phyloP scores from a whole-genome alignment of 2,797 vertebrate genomes.

The Mionectes olivaceus region DNA sequence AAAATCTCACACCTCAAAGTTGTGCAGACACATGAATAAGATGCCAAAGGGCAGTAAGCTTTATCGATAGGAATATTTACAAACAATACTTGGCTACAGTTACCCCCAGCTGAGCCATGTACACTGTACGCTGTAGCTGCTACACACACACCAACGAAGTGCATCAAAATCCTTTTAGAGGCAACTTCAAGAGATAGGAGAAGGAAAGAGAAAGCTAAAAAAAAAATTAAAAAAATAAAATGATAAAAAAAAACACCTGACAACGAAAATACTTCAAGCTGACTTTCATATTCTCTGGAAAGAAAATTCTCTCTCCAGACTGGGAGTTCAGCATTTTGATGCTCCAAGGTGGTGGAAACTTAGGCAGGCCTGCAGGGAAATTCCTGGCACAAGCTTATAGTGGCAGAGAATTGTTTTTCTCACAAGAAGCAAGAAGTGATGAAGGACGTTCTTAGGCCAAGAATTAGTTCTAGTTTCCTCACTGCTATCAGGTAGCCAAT shows the following conservation, averaged over 20 bases:
- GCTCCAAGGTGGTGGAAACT: slow-evolving; percentile 26
- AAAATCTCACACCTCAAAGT: background rate
- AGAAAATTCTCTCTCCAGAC: background rate
- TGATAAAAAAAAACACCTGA: background rate
- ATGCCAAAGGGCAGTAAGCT: background rate
- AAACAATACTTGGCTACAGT: background rate
- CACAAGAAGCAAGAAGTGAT: slow-evolving; percentile 59
- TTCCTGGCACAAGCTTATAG: slow-evolving; percentile 49
- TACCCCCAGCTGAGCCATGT: background rate
- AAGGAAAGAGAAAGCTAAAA: background rate
- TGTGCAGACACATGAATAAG: background rate
- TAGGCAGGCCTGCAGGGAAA: slow-evolving; percentile 51
- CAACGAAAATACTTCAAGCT: background rate
- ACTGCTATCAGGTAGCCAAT: slow-evolving; percentile 1
- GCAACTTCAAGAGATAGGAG: background rate
- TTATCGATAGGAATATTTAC: background rate
- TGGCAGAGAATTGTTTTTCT: slow-evolving; percentile 64
- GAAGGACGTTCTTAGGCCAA: slow-evolving; percentile 51
- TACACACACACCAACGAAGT: background rate
- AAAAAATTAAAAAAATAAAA: background rate
- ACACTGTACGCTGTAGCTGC: background rate
- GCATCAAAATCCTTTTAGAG: slow-evolving; percentile 5
- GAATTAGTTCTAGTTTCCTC: slow-evolving; percentile 48
- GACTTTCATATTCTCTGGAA: slow-evolving; percentile 27
- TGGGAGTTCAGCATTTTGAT: slow-evolving; percentile 42